phyloP scores from a whole-genome alignment of 2,113 vertebrate genomes.

The Mungos mungo region DNA sequence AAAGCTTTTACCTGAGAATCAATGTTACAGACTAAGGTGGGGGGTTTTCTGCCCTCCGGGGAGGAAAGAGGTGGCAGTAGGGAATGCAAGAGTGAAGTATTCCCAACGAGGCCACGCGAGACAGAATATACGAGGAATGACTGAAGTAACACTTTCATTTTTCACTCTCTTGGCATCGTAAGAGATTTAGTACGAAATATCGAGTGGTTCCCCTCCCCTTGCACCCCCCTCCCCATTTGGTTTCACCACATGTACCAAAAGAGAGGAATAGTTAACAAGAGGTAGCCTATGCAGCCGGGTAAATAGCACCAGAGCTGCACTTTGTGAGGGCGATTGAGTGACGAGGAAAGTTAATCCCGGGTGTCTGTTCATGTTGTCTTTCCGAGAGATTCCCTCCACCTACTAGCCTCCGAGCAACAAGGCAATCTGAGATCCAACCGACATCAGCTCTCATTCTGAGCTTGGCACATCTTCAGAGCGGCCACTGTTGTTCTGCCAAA shows the following conservation, averaged over 20 bases:
- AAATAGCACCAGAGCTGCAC: constrained; percentile 50
- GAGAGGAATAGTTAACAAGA: background rate
- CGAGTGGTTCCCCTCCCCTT: background rate
- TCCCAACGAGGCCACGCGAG: background rate
- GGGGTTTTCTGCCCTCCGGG: background rate
- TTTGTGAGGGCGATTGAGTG: constrained; percentile 65
- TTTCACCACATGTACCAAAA: constrained; percentile 2
- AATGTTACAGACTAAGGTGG: background rate
- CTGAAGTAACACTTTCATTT: background rate
- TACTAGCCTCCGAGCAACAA: constrained; percentile 41
- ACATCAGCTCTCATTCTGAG: constrained; percentile 59
- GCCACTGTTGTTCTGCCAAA: constrained; percentile 68
- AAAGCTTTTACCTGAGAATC: constrained; percentile 16
- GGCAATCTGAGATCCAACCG: constrained; percentile 68
- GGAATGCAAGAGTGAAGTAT: background rate
- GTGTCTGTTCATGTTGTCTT: constrained; percentile 64
- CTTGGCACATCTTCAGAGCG: constrained; percentile 72
- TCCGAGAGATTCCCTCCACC: constrained; percentile 63
- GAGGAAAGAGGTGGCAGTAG: background rate
- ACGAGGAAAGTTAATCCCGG: constrained; percentile 64
- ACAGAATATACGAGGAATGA: background rate
- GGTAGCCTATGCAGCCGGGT: constrained; percentile 24
- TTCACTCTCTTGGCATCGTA: background rate
- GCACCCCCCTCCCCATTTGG: too few species aligned
- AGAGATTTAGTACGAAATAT: constrained; percentile 46